phyloP scores from a whole-genome alignment of 2,888 invertebrate genomes.

The Choristoneura rosaceana region DNA sequence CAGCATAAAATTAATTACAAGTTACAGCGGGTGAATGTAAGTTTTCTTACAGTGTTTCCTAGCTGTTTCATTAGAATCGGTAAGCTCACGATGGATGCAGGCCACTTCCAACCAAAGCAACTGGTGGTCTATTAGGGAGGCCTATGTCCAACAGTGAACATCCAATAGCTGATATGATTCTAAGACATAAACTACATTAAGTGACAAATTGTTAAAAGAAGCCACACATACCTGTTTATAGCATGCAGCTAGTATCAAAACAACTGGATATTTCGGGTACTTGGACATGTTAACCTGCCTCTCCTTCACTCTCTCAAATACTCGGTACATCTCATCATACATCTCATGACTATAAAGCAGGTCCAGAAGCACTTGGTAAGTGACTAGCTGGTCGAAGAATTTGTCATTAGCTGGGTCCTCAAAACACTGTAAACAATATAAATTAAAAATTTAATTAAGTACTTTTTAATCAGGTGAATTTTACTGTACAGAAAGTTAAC shows the following conservation, averaged over 20 bases:
- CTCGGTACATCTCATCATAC: constrained; percentile 88
- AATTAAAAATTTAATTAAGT: constrained; percentile 23
- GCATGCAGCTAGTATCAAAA: constrained; percentile 89
- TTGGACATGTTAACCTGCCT: constrained; percentile 87
- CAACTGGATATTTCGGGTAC: constrained; percentile 88
- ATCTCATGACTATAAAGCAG: constrained; percentile 88
- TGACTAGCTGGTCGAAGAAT: constrained; percentile 90
- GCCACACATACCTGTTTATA: constrained; percentile 88
- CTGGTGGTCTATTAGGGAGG: too few species aligned
- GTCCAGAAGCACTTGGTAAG: constrained; percentile 89
- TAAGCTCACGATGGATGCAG: too few species aligned
- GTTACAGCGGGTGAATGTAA: too few species aligned
- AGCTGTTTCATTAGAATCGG: too few species aligned
- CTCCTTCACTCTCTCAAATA: constrained; percentile 86
- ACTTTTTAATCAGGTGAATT: neutral
- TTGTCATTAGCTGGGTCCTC: constrained; percentile 85
- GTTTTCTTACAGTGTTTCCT: too few species aligned
- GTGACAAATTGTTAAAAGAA: neutral
- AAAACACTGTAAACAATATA: constrained; percentile 83
- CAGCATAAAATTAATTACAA: too few species aligned
- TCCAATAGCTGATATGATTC: too few species aligned
- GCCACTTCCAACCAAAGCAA: too few species aligned
- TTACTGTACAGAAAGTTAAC: neutral
- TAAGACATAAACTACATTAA: too few species aligned
- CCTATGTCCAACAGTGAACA: too few species aligned